Evolutionary conservation across 1,140 invertebrate genomes (phyloP), one percentile per base, ranked within the genome.

Genomic region (Steinernema khuongi): DNA sequence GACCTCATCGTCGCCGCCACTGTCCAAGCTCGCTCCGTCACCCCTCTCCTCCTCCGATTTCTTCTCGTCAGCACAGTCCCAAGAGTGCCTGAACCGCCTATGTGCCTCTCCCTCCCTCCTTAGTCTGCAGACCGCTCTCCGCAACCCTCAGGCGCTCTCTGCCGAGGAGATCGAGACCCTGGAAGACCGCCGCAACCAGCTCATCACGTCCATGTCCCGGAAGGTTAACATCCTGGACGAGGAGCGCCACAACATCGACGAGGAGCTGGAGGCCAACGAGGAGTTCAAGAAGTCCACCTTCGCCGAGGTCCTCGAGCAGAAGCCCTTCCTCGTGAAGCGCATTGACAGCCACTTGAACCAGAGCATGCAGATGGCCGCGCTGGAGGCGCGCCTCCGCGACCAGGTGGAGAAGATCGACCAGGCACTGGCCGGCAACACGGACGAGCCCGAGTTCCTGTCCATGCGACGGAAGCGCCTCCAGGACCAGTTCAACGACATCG

Each of bases 231-330:
- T 69, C 19, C 26, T 69, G 68, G 68, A 69, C 68, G 68, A 69
- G 30, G 68, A 69, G 26, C 68, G 68, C 31, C 14, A 7, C 14
- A 50, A 32, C 22, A 50, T 69, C 31, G 41, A 33, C 31, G 68
- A 69, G 68, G 68, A 69, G 28, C 68, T 69, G 4, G 68, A 69
- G 7, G 28, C 31, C 7, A 69, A 69, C 68, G 68, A 69, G 68
- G 19, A 50, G 4, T 33, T 69, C 68, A 60, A 60, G 22, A 11
- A 60, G 19, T 11, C 50, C 50, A 60, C 50, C 2, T 60, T 60
- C 26, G 50, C 14, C 11, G 4, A 7, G 4, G 50, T 26, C 14
- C 50, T 60, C 7, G 50, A 60, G 26, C 11, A 60, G 7, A 60
- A 60, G 14, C 50, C 11, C 4, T n/a, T 22, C 50, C 50, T 60